Base-by-base conservation (phyloP, 1,140 invertebrate species). In the Amphibalanus amphitrite region DNA sequence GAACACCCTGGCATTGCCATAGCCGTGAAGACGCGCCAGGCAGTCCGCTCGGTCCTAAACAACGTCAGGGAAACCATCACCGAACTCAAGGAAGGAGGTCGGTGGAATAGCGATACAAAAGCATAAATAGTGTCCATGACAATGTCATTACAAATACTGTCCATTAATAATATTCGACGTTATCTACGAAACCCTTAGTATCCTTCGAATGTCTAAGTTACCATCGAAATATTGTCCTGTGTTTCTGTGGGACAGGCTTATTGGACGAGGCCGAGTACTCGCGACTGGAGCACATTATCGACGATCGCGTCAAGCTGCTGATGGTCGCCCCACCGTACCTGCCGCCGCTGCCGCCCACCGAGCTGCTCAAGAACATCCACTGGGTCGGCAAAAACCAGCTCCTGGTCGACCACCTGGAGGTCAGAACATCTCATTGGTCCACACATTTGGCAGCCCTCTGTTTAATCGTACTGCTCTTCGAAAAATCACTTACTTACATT, bases 21-120 rank as follows among this genome's bases (percentile, higher is more conserved):
- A 64, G 80, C 81, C 10, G 80, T 82, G 10, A 83, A 83, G 74
- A 82, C 82, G 10, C 75, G 81, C 4, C 82, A 82, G 59, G 81
- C 82, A 17, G 79, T 79, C 70, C 75, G 82, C 67, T 77, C 78
- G 71, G 79, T 82, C 10, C 75, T 83, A 3, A 83, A 83, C 74
- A 78, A 80, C 38, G 75, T 82, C 71, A 73, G 78, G 67, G 78
- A 81, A 28, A 76, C 75, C 10, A 26, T 65, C 23, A 26, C 26
- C 6, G 64, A 65, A 6, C 64, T 65, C 23, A 65, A 65, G 64
- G 64, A 65, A 6, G 64, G 26, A 65, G 64, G 64, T 65, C 23
- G n/a, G 64, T 26, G n/a, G 64, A n/a, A 6, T 3, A 6, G 64
- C 64, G 4, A 25, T 59, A 59, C 47, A 59, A 59, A 13, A 13